Evolutionary conservation across 2,888 invertebrate species (phyloP).

Genomic region (Brachyopa scutellaris): DNA sequence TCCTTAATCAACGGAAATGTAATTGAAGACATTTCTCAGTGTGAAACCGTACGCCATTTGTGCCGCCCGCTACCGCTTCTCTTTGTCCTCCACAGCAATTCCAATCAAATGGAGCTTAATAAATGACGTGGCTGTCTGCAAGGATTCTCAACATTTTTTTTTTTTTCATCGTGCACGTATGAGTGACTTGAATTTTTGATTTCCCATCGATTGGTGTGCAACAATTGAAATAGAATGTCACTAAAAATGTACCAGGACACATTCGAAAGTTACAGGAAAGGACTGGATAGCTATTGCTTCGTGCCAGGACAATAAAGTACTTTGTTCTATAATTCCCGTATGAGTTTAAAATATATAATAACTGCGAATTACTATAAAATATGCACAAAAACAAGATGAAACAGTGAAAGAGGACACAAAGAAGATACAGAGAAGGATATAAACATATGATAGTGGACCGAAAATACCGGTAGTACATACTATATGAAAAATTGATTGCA

Average conservation of each 20-base stretch:
- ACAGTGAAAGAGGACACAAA: slow-evolving; percentile 41
- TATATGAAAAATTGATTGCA: slow-evolving; percentile 75
- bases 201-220: slow-evolving; percentile 46
- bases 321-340: slow-evolving; percentile 64
- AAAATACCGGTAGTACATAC: slow-evolving; percentile 10
- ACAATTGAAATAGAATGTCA: slow-evolving; percentile 53
- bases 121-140: slow-evolving; percentile 49
- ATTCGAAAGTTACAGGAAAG: no score
- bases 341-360: slow-evolving; percentile 69
- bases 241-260: slow-evolving; percentile 62
- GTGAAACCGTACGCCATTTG: slow-evolving; percentile 59
- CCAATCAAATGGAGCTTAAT: slow-evolving; percentile 47
- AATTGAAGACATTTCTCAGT: slow-evolving; percentile 72
- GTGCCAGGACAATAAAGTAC: no score
- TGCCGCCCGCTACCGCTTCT: not conserved
- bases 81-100: not conserved
- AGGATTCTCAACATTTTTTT: slow-evolving; percentile 14
- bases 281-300: no score
- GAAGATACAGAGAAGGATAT: slow-evolving; percentile 9
- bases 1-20: slow-evolving; percentile 71
- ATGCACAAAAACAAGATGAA: slow-evolving; percentile 58
- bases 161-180: not conserved
- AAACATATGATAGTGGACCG: not conserved
- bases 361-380: slow-evolving; percentile 68
- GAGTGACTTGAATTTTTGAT: slow-evolving; percentile 64